A percentile compares a stretch with the other conserved stretches of the same genome.
Evolutionary conservation across 2,888 invertebrate species (phyloP).

Genomic region (Laspeyria flexula): DNA sequence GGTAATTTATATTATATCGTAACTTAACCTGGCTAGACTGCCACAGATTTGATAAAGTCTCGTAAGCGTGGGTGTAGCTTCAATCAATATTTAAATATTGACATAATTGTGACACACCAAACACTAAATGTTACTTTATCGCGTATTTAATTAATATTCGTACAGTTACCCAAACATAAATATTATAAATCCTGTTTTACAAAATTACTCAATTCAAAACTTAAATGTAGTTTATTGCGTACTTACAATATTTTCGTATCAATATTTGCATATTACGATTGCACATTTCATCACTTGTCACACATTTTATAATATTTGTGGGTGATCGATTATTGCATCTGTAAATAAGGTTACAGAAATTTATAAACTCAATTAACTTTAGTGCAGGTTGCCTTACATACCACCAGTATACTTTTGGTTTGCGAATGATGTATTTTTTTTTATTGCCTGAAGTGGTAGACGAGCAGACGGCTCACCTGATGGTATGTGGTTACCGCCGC

Average conservation of each 20-base stretch:
- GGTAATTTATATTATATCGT: not conserved
- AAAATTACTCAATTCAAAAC: slow-evolving; percentile 4
- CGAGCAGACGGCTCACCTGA: too few relatives aligned
- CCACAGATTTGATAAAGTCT: not conserved
- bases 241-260: too few relatives aligned
- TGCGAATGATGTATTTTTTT: too few relatives aligned
- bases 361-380: too few relatives aligned
- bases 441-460: too few relatives aligned
- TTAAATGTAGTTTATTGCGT: not conserved
- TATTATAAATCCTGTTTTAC: slow-evolving; percentile 9
- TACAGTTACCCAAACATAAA: slow-evolving; percentile 5
- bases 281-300: slow-evolving; percentile 1
- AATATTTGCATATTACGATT: not conserved
- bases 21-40: not conserved
- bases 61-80: slow-evolving; percentile 3
- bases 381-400: too few relatives aligned
- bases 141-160: slow-evolving; percentile 19
- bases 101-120: slow-evolving; percentile 9
- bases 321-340: not conserved
- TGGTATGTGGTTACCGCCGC: too few relatives aligned
- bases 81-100: slow-evolving; percentile 25
- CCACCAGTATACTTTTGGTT: too few relatives aligned
- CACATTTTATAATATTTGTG: not conserved
- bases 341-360: too few relatives aligned
- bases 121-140: slow-evolving; percentile 9